Conservation (phyloP, 2,797 vertebrate species). For the Bufotes viridis region DNA sequence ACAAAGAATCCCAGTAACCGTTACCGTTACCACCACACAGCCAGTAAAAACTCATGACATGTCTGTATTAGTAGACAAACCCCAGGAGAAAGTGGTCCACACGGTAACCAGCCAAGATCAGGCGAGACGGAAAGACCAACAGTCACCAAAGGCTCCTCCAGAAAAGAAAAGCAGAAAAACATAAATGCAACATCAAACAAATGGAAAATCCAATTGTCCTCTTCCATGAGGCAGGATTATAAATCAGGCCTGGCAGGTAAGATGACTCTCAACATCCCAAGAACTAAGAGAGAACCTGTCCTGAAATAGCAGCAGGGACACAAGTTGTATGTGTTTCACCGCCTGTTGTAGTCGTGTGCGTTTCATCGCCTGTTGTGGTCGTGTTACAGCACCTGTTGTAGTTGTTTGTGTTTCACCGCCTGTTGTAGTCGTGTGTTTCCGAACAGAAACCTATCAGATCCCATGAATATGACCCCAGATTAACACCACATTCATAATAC, state of each 20-base stretch:
- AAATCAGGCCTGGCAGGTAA: conserved; percentile 10
- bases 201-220: background rate
- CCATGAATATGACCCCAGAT: too few relatives aligned
- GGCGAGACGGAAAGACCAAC: background rate
- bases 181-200: background rate
- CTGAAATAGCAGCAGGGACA: background rate
- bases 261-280: background rate
- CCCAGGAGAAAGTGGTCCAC: background rate
- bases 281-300: background rate
- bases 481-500: too few relatives aligned
- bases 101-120: background rate
- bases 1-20: background rate
- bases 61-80: background rate
- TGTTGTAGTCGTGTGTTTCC: too few relatives aligned
- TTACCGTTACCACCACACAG: background rate
- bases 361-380: background rate
- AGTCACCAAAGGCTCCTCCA: background rate
- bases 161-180: background rate
- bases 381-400: background rate
- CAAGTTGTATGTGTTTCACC: background rate
- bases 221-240: background rate
- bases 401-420: too few relatives aligned
- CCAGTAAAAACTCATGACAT: background rate
- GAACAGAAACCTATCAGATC: too few relatives aligned
- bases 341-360: too few relatives aligned